Conservation (phyloP, 2,797 vertebrate species). For the Rhinogobio ventralis region DNA sequence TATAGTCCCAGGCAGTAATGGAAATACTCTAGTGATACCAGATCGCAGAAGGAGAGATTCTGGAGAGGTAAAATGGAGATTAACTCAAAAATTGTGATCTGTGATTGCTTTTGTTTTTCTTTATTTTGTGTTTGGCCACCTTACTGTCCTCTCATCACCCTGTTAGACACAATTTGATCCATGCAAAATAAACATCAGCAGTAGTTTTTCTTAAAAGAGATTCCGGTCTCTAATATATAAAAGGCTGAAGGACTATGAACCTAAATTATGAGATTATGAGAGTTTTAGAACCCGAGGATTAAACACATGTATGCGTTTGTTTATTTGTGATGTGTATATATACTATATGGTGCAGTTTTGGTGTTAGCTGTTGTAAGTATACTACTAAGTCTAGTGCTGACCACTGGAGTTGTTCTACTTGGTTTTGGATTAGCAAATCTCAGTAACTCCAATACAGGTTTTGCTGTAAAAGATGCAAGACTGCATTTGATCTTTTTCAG, state of each 20-base stretch:
- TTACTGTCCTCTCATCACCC: neutral
- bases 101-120: neutral
- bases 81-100: neutral
- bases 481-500: neutral
- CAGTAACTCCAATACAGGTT: neutral
- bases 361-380: neutral
- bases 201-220: neutral
- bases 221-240: neutral
- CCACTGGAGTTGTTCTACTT: neutral
- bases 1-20: slow-evolving; percentile 60
- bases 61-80: slow-evolving; percentile 57
- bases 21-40: slow-evolving; percentile 60
- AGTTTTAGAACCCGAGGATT: neutral
- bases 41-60: slow-evolving; percentile 50
- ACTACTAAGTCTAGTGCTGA: neutral
- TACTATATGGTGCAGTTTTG: neutral
- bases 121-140: neutral
- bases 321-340: neutral
- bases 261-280: neutral
- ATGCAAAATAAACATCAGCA: neutral
- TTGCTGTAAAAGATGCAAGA: neutral
- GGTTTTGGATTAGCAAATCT: neutral
- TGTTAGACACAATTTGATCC: neutral
- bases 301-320: neutral
- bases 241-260: neutral